These are phyloP conservation scores for Phalacrocorax brasilianus DNA, from an alignment of 2,113 vertebrate species.

Conservation along the genomic window DNA sequence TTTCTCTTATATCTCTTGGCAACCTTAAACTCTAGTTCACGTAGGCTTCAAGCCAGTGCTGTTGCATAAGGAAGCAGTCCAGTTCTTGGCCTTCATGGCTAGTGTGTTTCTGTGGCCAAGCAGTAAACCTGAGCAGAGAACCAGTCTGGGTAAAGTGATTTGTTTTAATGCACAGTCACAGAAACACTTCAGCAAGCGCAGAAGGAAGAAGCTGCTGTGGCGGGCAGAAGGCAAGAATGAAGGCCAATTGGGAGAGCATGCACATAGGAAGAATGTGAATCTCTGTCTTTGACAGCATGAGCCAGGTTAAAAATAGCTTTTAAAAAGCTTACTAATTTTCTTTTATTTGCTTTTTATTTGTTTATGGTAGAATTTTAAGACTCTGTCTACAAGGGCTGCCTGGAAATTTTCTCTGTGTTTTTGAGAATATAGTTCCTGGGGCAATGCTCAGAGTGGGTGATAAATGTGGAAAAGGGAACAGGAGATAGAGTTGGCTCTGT, in stretches of 20 bases:
- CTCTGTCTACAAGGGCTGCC: background rate
- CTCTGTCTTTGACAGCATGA: background rate
- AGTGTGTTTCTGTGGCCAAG: background rate
- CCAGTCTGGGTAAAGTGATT: background rate
- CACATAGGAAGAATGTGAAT: background rate
- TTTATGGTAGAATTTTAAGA: background rate
- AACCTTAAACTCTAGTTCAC: background rate
- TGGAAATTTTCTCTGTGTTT: background rate
- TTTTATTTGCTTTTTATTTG: background rate
- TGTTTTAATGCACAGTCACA: background rate
- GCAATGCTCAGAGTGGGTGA: background rate
- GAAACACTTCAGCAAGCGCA: background rate
- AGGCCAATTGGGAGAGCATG: background rate
- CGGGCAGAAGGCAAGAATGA: background rate
- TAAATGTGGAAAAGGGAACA: background rate
- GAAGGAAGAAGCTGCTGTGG: background rate
- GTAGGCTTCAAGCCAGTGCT: background rate
- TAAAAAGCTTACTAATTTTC: background rate
- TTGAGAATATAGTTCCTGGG: background rate
- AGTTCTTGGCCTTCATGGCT: background rate
- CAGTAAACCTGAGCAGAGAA: background rate
- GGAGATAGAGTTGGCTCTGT: background rate
- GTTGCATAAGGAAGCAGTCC: background rate
- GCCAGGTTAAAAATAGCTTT: slow-evolving; percentile 8
- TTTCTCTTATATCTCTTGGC: background rate